Evolutionary conservation across 2,888 invertebrate species (phyloP).

Genomic region (Xestia sexstrigata): DNA sequence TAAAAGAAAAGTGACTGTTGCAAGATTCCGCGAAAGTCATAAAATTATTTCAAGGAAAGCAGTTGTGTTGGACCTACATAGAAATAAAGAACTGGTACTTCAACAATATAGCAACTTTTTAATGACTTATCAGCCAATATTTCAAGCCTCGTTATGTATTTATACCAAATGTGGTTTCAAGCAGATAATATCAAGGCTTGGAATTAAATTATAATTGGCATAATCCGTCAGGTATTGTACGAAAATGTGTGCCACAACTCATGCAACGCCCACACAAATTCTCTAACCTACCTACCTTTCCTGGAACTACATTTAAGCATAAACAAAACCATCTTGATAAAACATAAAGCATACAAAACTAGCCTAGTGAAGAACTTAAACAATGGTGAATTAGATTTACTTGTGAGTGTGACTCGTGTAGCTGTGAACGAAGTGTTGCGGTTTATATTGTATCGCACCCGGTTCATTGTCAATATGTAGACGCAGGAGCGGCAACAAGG

Average conservation of each 20-base stretch:
- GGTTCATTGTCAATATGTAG: slow-evolving; percentile 82
- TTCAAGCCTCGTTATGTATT: slow-evolving; percentile 10
- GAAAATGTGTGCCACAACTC: slow-evolving; percentile 33
- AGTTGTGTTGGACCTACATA: slow-evolving; percentile 11
- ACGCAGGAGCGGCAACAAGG: slow-evolving; percentile 82
- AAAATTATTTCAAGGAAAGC: neutral
- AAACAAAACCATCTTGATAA: slow-evolving; percentile 44
- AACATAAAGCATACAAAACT: slow-evolving; percentile 49
- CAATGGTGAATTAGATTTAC: slow-evolving; percentile 57
- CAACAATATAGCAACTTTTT: neutral
- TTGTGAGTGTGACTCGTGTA: slow-evolving; percentile 42
- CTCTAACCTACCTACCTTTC: slow-evolving; percentile 37
- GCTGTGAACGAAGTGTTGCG: slow-evolving; percentile 53
- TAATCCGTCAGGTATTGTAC: slow-evolving; percentile 39
- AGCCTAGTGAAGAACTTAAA: slow-evolving; percentile 51
- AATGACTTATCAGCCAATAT: neutral
- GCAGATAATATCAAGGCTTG: slow-evolving; percentile 19
- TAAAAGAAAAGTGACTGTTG: slow-evolving; percentile 11
- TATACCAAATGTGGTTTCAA: slow-evolving; percentile 17
- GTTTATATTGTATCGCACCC: slow-evolving; percentile 75
- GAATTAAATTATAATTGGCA: slow-evolving; percentile 42
- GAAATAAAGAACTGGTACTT: neutral
- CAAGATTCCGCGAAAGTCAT: slow-evolving; percentile 8
- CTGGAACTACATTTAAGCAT: slow-evolving; percentile 35
- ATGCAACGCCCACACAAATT: slow-evolving; percentile 42